phyloP scores from a whole-genome alignment of 2,888 invertebrate species.

The Desoria tigrina region DNA sequence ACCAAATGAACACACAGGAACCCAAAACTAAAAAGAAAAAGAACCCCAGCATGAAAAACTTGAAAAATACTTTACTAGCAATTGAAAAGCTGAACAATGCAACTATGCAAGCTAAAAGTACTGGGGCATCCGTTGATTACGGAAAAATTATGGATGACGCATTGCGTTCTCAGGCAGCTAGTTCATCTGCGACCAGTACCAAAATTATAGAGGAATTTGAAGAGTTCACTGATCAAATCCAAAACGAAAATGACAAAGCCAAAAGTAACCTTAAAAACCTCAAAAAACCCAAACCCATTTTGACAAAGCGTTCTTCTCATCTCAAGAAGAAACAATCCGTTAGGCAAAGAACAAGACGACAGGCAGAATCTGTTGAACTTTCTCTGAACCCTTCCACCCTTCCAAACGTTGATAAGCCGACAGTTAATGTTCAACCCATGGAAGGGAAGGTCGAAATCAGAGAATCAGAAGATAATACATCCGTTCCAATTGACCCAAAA shows the following conservation, averaged over 20 bases:
- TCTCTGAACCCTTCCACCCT: no score
- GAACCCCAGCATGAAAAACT: constrained; percentile 4
- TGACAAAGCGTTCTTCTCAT: not conserved
- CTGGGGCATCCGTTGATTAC: constrained; percentile 25
- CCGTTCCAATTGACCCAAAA: no score
- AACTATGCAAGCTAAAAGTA: constrained; percentile 18
- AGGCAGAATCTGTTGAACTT: no score
- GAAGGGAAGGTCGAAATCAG: no score
- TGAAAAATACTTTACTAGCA: constrained; percentile 30
- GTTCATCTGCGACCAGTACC: constrained; percentile 18
- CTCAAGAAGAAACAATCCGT: no score
- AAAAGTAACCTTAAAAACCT: not conserved
- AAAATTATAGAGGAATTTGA: constrained; percentile 35
- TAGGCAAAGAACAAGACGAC: no score
- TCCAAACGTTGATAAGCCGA: no score
- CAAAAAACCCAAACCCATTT: not conserved
- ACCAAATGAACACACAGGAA: not conserved
- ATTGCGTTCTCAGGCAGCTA: not conserved
- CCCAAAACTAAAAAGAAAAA: constrained; percentile 4
- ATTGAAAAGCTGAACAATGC: constrained; percentile 37
- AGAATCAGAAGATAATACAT: no score
- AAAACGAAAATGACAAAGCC: not conserved
- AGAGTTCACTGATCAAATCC: constrained; percentile 23
- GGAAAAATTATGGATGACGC: constrained; percentile 20
- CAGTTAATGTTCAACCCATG: no score